A percentile compares a stretch with the other conserved stretches of the same genome.
Conservation (phyloP, 2,113 vertebrate genomes). For the Varanus salvator region DNA sequence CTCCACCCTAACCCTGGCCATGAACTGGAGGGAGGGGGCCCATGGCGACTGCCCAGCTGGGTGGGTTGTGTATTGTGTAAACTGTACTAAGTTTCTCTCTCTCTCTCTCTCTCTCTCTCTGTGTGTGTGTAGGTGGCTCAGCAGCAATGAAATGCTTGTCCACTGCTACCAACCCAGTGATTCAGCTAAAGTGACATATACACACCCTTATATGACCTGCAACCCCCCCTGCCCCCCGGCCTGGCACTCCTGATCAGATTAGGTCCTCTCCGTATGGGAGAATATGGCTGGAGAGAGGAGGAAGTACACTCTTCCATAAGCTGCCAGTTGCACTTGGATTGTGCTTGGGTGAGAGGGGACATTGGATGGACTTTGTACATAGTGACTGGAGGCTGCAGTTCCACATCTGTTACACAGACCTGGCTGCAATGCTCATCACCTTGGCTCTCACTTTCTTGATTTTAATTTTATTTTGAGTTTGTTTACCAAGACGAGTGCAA, state of each 20-base stretch:
- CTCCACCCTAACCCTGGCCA: not conserved
- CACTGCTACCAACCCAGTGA: constrained; percentile 58
- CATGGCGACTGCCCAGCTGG: not conserved
- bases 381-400: constrained; percentile 77
- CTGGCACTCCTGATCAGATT: constrained; percentile 72
- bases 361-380: constrained; percentile 71
- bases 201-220: constrained; percentile 59
- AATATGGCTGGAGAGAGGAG: constrained; percentile 67
- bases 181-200: constrained; percentile 74
- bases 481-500: constrained; percentile 77
- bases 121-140: constrained; percentile 79
- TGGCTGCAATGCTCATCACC: constrained; percentile 73
- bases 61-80: accelerated
- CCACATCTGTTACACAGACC: constrained; percentile 80
- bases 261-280: constrained; percentile 63
- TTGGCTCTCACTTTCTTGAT: constrained; percentile 63
- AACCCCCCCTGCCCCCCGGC: constrained; percentile 68
- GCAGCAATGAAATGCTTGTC: constrained; percentile 78
- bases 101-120: not conserved
- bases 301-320: constrained; percentile 65
- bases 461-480: constrained; percentile 82
- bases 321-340: constrained; percentile 73
- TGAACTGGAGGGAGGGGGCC: not conserved
- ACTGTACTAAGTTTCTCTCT: not conserved
- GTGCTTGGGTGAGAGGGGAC: constrained; percentile 66